Conservation (phyloP, 1,140 invertebrate genomes). For the Drosophila leontia region DNA sequence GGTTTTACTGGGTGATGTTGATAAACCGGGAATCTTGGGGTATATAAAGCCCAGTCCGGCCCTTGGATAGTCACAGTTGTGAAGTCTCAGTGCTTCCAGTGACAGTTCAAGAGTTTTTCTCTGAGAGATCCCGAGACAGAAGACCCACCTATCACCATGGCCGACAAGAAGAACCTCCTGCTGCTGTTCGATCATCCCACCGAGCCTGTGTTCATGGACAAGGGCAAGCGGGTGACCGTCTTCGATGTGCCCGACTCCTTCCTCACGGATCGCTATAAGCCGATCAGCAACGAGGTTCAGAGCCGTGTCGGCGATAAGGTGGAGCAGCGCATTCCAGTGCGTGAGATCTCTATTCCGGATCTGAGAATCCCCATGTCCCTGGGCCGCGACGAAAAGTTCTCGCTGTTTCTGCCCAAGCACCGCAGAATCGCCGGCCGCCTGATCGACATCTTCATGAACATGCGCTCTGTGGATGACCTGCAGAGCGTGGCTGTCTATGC, state of each 20-base stretch:
- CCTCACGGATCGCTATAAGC: slow-evolving; percentile 88
- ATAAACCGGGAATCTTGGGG: background rate
- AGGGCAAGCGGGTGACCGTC: slow-evolving; percentile 87
- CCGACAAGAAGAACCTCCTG: slow-evolving; percentile 85
- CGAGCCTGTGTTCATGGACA: slow-evolving; percentile 91
- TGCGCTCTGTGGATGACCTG: slow-evolving; percentile 90
- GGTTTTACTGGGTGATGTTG: slow-evolving; percentile 1
- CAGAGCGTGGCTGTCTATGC: slow-evolving; percentile 89
- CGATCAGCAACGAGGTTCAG: slow-evolving; percentile 85
- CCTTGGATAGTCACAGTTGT: slow-evolving; percentile 33
- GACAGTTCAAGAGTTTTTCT: slow-evolving; percentile 7
- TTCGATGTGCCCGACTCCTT: slow-evolving; percentile 88
- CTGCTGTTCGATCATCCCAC: slow-evolving; percentile 91
- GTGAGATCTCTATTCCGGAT: slow-evolving; percentile 89
- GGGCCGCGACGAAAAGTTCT: slow-evolving; percentile 89
- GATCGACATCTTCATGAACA: slow-evolving; percentile 90
- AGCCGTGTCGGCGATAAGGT: slow-evolving; percentile 87
- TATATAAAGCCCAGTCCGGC: slow-evolving; percentile 16
- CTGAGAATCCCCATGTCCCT: slow-evolving; percentile 88
- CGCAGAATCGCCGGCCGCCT: slow-evolving; percentile 88
- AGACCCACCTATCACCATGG: slow-evolving; percentile 43
- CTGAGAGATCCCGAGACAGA: background rate
- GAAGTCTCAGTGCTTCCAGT: slow-evolving; percentile 27
- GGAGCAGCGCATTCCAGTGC: slow-evolving; percentile 87
- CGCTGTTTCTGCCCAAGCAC: slow-evolving; percentile 91